Conservation (phyloP, 2,113 vertebrate genomes). For the Gallinago undulata region DNA sequence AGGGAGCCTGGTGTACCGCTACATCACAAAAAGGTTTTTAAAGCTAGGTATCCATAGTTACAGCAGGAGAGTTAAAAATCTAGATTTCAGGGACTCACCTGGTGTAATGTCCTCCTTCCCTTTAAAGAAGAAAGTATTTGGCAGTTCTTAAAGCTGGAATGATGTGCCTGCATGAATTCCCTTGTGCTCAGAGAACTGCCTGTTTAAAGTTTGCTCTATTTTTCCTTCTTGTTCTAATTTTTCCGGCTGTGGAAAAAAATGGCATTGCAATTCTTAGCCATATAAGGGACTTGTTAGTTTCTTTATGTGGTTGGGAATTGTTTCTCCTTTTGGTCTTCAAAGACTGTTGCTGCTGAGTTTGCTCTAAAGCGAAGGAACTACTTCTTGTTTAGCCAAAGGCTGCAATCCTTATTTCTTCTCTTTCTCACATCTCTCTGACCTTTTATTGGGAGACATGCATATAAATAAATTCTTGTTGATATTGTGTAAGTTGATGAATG, state of each 20-base stretch:
- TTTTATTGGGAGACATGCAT: slow-evolving; percentile 4
- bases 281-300: slow-evolving; percentile 56
- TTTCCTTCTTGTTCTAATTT: slow-evolving; percentile 43
- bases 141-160: slow-evolving; percentile 22
- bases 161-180: slow-evolving; percentile 29
- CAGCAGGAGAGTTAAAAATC: slow-evolving; percentile 35
- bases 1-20: not conserved
- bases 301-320: slow-evolving; percentile 46
- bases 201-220: slow-evolving; percentile 50
- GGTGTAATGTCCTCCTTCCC: slow-evolving; percentile 50
- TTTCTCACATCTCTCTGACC: slow-evolving; percentile 7
- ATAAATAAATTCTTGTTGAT: slow-evolving; percentile 29
- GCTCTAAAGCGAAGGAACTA: slow-evolving; percentile 25
- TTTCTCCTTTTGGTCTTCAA: slow-evolving; percentile 58
- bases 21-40: slow-evolving; percentile 23
- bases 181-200: not conserved
- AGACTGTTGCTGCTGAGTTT: not conserved
- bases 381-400: not conserved
- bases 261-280: slow-evolving; percentile 10
- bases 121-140: slow-evolving; percentile 50
- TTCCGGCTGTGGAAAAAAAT: not conserved
- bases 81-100: slow-evolving; percentile 46
- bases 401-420: slow-evolving; percentile 15
- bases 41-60: slow-evolving; percentile 63
- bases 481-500: slow-evolving; percentile 8